phyloP scores from a whole-genome alignment of 2,113 vertebrate species.

The Syrrhaptes paradoxus region DNA sequence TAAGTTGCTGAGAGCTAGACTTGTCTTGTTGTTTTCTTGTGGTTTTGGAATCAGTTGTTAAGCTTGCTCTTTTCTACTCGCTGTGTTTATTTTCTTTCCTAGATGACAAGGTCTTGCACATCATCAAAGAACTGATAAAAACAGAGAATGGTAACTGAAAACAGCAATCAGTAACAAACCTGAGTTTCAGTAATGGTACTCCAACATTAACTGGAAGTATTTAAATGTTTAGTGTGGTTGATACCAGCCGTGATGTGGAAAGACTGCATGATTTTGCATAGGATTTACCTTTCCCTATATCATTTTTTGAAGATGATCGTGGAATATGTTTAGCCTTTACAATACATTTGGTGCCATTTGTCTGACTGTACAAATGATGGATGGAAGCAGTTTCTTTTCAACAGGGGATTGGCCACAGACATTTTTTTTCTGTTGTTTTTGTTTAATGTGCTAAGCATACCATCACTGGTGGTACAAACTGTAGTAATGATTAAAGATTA shows the following conservation, averaged over 20 bases:
- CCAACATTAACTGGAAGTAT: background rate
- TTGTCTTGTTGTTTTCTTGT: background rate
- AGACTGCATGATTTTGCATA: constrained; percentile 57
- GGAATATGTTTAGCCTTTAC: constrained; percentile 43
- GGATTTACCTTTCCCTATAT: constrained; percentile 46
- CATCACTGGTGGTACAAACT: background rate
- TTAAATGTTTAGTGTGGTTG: background rate
- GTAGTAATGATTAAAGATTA: background rate
- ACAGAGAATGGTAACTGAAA: constrained; percentile 77
- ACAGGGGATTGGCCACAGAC: background rate
- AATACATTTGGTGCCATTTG: constrained; percentile 58
- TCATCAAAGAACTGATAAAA: constrained; percentile 92
- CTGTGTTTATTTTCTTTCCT: background rate
- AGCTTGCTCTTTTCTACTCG: background rate
- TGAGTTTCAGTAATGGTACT: constrained; percentile 2
- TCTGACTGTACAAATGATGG: background rate
- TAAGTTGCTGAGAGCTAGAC: background rate
- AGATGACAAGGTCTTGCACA: constrained; percentile 90
- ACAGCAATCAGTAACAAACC: background rate
- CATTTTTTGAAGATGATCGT: constrained; percentile 21
- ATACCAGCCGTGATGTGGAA: background rate
- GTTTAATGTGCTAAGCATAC: background rate
- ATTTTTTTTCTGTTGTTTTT: background rate
- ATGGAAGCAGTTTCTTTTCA: background rate
- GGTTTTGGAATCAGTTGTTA: background rate